Evolutionary conservation across 2,888 invertebrate species (phyloP).

Genomic region (Erebia aethiops): DNA sequence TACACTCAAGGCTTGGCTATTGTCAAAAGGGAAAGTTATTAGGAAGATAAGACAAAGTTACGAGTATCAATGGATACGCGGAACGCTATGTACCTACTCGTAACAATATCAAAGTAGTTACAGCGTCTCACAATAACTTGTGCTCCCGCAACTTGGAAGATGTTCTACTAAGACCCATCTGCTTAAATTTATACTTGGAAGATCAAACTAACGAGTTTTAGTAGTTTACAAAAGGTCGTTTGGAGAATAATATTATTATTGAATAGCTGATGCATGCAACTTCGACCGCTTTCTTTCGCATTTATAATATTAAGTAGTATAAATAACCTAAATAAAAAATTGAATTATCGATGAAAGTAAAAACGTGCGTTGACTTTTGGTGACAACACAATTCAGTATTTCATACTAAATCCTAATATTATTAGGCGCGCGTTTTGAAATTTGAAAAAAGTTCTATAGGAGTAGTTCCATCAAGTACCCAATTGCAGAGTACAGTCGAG

Average conservation of each 20-base stretch:
- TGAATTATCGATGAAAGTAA: too few species aligned
- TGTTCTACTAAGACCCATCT: not conserved
- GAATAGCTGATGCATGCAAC: not conserved
- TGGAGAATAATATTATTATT: not conserved
- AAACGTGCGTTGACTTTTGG: too few species aligned
- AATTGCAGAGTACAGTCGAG: too few species aligned
- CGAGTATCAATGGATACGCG: conserved; percentile 1
- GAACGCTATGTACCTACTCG: not conserved
- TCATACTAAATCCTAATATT: too few species aligned
- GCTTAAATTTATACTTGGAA: not conserved
- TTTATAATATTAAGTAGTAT: too few species aligned
- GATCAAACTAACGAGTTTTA: not conserved
- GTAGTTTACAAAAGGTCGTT: not conserved
- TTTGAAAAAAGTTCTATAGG: too few species aligned
- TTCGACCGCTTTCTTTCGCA: not conserved
- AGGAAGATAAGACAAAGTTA: conserved; percentile 9
- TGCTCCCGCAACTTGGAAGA: not conserved
- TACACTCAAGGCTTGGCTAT: not conserved
- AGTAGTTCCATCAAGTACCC: too few species aligned
- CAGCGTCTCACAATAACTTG: conserved; percentile 1
- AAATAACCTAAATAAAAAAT: too few species aligned
- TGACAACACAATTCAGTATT: too few species aligned
- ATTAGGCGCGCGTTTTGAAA: too few species aligned
- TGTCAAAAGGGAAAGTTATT: not conserved
- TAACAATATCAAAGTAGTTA: conserved; percentile 9